Conservation (phyloP, 2,113 vertebrate species). For the Ibidorhyncha struthersii region DNA sequence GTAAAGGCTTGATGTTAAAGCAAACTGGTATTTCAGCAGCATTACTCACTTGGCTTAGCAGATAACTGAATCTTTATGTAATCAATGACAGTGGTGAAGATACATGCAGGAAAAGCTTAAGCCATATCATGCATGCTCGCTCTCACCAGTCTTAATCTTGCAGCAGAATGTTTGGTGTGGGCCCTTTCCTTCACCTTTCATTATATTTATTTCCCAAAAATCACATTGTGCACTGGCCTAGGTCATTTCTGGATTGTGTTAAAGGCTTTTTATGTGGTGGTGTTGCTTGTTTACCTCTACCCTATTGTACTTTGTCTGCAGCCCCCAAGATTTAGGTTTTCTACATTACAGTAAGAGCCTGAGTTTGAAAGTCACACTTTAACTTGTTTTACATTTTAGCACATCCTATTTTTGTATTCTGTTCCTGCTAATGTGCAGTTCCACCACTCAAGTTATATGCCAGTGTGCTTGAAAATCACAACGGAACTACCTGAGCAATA, state of each 20-base stretch:
- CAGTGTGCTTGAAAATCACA: too few species aligned
- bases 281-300: background rate
- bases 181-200: background rate
- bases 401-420: background rate
- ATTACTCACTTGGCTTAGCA: background rate
- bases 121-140: accelerated
- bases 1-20: background rate
- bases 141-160: background rate
- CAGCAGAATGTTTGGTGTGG: background rate
- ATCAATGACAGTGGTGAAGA: accelerated
- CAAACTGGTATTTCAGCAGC: background rate
- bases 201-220: background rate
- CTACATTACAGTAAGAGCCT: background rate
- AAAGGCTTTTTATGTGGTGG: background rate
- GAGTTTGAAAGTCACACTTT: background rate
- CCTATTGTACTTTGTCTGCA: background rate
- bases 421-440: background rate
- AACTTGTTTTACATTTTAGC: background rate
- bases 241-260: background rate
- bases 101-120: background rate
- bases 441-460: background rate
- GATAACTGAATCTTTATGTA: background rate
- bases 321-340: too few species aligned
- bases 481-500: background rate
- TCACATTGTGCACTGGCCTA: background rate